Conservation (phyloP, 2,113 vertebrate species). For the Alaudala cheleensis region DNA sequence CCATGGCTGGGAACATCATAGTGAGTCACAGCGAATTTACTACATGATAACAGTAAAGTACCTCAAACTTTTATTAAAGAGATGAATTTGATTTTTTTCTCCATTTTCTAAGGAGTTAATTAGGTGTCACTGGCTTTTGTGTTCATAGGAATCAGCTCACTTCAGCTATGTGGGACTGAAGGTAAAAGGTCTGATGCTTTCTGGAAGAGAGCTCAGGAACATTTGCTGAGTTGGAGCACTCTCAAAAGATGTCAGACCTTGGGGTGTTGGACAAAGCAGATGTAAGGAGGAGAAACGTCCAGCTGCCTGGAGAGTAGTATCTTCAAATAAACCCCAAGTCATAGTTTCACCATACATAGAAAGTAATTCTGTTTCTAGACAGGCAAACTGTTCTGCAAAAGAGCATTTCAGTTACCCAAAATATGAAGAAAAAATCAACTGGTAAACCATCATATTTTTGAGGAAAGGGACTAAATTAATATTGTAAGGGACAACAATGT, state of each 20-base stretch:
- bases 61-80: not conserved
- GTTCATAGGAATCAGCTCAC: not conserved
- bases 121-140: not conserved
- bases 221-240: not conserved
- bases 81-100: not conserved
- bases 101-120: not conserved
- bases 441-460: not conserved
- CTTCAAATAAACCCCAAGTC: not conserved
- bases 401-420: not conserved
- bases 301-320: not conserved
- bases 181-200: not conserved
- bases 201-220: not conserved
- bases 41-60: not conserved
- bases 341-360: not conserved
- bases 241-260: not conserved
- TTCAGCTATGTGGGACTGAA: not conserved
- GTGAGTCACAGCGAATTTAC: not conserved
- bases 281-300: not conserved
- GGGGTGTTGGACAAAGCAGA: not conserved
- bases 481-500: not conserved
- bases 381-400: not conserved
- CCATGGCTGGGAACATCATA: not conserved
- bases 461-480: not conserved
- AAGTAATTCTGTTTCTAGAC: not conserved
- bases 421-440: not conserved